Base-by-base conservation (phyloP, 2,888 invertebrate species). In the Pseudococcus jackbeardsleyi region DNA sequence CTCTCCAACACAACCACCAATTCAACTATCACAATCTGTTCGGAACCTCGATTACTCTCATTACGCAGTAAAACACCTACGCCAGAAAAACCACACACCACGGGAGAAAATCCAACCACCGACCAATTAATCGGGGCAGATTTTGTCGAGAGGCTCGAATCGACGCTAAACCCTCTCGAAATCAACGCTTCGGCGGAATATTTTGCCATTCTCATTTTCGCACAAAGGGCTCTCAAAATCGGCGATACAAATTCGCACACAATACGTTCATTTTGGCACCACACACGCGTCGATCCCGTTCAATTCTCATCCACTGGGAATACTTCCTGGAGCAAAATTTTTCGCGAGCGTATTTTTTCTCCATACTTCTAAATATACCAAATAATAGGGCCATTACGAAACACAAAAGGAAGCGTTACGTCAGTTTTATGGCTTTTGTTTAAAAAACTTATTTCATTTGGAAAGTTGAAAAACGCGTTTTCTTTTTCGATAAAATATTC, bases 371-470 rank as follows among this genome's bases (percentile, higher is more conserved):
- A 72, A 46, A 82, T 46, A 82, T 82, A 82, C 79, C 46, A 82
- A 42, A 82, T 82, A 82, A 82, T 82, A 46, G 79, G 42, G 46
- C 79, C 79, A 82, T 82, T 82, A 82, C 79, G 42, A 82, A 82
- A 82, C 33, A 46, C 79, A 82, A 82, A 46, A 82, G 79, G 79
- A 82, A 82, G 46, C 79, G 79, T 82, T 82, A 82, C 79, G 79
- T 82, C 46, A 82, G 46, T 82, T 82, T 82, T 82, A 82, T 82
- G 46, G 79, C 79, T 82, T 82, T 82, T 82, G 79, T 82, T 82
- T 82, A 46, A n/a, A 64, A 46, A 82, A 82, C 79, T 82, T 82
- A 82, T 82, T 82, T 82, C 79, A 33, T 46, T 82, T 72, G 72
- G 72, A 72, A 72, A 82, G 79, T 82, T 82, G 79, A 82, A 82